These are phyloP conservation scores for Phataginus tetradactyla DNA, from an alignment of 2,797 vertebrate genomes.

Conservation along the genomic window DNA sequence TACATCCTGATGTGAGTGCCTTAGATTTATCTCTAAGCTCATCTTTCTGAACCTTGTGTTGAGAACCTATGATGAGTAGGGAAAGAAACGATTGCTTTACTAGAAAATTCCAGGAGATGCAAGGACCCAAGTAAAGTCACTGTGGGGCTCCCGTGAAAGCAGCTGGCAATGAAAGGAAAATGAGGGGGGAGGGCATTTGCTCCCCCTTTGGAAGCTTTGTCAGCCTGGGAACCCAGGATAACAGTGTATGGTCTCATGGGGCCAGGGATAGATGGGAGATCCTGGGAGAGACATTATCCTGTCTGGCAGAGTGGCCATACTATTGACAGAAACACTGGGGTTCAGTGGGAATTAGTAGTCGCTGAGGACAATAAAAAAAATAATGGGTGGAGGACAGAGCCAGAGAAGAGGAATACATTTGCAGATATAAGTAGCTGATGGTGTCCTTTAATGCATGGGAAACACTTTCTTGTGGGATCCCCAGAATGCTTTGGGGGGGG, in stretches of 20 bases:
- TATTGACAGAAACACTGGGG: background rate
- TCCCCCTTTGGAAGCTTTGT: background rate
- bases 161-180: background rate
- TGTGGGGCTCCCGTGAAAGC: background rate
- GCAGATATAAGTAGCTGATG: background rate
- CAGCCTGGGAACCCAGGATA: background rate
- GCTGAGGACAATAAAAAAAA: background rate
- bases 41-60: background rate
- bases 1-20: no score
- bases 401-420: background rate
- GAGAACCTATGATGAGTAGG: background rate
- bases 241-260: background rate
- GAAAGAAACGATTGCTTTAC: background rate
- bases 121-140: background rate
- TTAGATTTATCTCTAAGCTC: background rate
- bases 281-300: rapidly evolving
- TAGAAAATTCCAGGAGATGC: background rate
- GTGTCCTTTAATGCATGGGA: background rate
- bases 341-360: background rate
- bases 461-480: background rate
- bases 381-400: background rate
- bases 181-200: background rate
- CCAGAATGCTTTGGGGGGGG: background rate
- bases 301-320: background rate
- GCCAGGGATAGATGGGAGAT: no score